A percentile compares a stretch with the other conserved stretches of the same genome.
phyloP scores from a whole-genome alignment of 2,888 invertebrate species.

The Harpalus rubripes region DNA sequence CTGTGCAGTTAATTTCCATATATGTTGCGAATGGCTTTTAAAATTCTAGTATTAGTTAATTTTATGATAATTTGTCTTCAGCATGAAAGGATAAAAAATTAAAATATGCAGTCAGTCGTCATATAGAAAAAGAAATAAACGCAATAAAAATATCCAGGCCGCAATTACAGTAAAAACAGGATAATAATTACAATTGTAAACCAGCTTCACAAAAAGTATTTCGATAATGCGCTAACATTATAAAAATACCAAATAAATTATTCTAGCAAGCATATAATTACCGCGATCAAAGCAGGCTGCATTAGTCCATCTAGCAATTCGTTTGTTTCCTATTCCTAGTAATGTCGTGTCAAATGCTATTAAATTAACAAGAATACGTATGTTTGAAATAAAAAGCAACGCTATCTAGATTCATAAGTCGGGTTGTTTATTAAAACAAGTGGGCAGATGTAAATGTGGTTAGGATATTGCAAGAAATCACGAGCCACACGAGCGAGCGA shows the following conservation, averaged over 20 bases:
- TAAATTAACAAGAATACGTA: constrained; percentile 55
- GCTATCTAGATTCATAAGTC: constrained; percentile 50
- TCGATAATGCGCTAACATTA: constrained; percentile 44
- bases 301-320: constrained; percentile 28
- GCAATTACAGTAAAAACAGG: constrained; percentile 28
- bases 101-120: neutral
- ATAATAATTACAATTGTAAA: constrained; percentile 40
- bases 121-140: constrained; percentile 18
- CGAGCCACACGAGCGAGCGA: neutral
- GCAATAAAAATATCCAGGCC: constrained; percentile 7
- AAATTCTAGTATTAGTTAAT: constrained; percentile 7
- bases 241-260: constrained; percentile 51
- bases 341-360: constrained; percentile 49
- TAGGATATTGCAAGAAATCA: constrained; percentile 48
- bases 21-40: neutral
- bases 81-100: constrained; percentile 3
- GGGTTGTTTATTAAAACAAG: constrained; percentile 55
- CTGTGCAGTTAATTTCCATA: constrained; percentile 2
- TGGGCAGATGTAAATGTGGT: constrained; percentile 48
- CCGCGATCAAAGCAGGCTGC: constrained; percentile 23
- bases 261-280: constrained; percentile 49
- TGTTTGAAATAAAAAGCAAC: constrained; percentile 51
- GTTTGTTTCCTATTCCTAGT: constrained; percentile 42
- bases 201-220: constrained; percentile 23
- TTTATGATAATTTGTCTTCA: constrained; percentile 7